Percentiles rank a stretch among this genome's conserved stretches.
These are phyloP conservation scores for Lithobates sylvaticus DNA, from an alignment of 2,797 vertebrate genomes.

Conservation along the genomic window DNA sequence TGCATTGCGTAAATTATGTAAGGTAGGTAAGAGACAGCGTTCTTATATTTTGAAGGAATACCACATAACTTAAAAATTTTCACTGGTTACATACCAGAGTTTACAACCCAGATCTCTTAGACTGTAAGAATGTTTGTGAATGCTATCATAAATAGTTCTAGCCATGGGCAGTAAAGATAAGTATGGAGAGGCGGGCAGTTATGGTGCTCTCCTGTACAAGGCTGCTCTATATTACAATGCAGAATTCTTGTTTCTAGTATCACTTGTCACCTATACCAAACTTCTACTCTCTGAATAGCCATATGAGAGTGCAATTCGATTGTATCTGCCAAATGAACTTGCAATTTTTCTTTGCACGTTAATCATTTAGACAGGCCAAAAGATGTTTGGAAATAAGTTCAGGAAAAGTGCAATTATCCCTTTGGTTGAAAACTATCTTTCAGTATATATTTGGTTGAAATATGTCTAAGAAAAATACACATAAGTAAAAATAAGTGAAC, in stretches of 20 bases:
- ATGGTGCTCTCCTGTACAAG: background rate
- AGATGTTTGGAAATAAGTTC: background rate
- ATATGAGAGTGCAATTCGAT: background rate
- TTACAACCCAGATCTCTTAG: slow-evolving; percentile 64
- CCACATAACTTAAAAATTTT: background rate
- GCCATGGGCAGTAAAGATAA: background rate
- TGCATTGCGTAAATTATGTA: slow-evolving; percentile 60
- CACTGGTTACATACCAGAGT: slow-evolving; percentile 49
- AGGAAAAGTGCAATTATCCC: background rate
- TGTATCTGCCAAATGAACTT: background rate
- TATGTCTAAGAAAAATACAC: background rate
- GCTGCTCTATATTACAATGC: background rate
- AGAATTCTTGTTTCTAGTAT: background rate
- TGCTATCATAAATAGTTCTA: background rate
- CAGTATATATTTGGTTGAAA: too few species aligned
- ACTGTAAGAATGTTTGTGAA: background rate
- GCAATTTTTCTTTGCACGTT: slow-evolving; percentile 20
- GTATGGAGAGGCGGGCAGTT: background rate
- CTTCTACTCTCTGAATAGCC: background rate
- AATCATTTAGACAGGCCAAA: background rate
- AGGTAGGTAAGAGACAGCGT: slow-evolving; percentile 68
- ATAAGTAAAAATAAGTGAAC: too few species aligned
- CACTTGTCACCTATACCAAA: background rate
- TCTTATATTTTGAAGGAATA: slow-evolving; percentile 63
- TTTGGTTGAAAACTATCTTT: too few species aligned